Percentiles rank a stretch among this genome's conserved stretches.
Conservation (phyloP, 1,140 invertebrate genomes). For the Physella acuta region DNA sequence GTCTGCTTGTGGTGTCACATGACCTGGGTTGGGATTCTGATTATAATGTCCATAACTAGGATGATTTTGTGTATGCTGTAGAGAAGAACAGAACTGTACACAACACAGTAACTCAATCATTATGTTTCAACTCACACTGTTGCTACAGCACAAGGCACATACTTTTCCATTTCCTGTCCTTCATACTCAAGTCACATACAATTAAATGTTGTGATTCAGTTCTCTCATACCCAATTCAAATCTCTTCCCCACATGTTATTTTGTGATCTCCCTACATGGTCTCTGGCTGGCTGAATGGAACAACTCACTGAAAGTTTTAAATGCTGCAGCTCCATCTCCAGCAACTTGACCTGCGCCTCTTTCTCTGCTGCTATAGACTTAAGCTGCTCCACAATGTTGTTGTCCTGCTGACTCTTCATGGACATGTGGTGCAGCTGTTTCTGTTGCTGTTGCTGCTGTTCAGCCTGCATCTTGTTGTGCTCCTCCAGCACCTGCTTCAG, state of each 20-base stretch:
- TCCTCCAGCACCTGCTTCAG: slow-evolving; percentile 49
- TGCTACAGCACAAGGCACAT: too few species aligned
- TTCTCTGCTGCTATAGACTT: slow-evolving; percentile 49
- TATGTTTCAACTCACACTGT: too few species aligned
- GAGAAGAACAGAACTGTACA: too few species aligned
- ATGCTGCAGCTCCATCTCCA: slow-evolving; percentile 40
- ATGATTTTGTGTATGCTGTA: background rate
- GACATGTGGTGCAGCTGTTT: slow-evolving; percentile 39
- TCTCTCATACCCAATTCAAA: too few species aligned
- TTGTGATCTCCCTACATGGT: too few species aligned
- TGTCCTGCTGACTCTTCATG: slow-evolving; percentile 50
- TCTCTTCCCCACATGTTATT: too few species aligned
- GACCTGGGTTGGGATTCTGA: background rate
- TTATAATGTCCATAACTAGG: background rate
- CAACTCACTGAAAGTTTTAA: background rate
- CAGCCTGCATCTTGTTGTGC: slow-evolving; percentile 33
- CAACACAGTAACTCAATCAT: too few species aligned
- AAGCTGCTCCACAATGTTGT: slow-evolving; percentile 52
- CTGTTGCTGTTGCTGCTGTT: slow-evolving; percentile 31
- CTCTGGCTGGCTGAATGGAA: too few species aligned
- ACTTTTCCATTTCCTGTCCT: too few species aligned
- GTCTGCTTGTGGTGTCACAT: background rate
- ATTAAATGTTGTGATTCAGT: too few species aligned
- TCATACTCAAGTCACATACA: too few species aligned
- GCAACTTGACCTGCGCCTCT: slow-evolving; percentile 44